phyloP scores from a whole-genome alignment of 2,797 vertebrate species.

The Urophycis tenuis region DNA sequence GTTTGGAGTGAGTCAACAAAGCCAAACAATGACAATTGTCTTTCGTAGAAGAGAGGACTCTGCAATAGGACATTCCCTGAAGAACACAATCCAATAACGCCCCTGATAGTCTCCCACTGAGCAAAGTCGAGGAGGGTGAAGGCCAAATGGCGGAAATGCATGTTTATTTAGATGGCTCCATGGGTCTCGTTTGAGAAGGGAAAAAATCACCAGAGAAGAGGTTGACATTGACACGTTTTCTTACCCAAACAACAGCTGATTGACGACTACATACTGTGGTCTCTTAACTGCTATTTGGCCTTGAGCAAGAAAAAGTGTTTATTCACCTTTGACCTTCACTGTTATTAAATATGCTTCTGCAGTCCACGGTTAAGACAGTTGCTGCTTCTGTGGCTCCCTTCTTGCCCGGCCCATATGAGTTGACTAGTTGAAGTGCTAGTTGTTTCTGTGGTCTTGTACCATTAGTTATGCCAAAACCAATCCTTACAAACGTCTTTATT shows the following conservation, averaged over 20 bases:
- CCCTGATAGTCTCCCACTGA: slow-evolving; percentile 12
- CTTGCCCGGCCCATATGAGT: slow-evolving; percentile 14
- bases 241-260: slow-evolving; percentile 50
- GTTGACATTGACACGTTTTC: slow-evolving; percentile 40
- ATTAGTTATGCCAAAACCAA: no score
- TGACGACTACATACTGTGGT: slow-evolving; percentile 36
- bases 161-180: slow-evolving; percentile 16
- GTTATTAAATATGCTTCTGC: slow-evolving; percentile 33
- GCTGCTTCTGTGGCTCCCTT: slow-evolving; percentile 44
- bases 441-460: not conserved
- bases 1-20: slow-evolving; percentile 38
- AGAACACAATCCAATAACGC: not conserved
- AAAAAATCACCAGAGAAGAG: slow-evolving; percentile 23
- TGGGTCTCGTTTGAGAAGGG: slow-evolving; percentile 6
- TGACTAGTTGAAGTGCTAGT: not conserved
- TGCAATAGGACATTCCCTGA: slow-evolving; percentile 16
- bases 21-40: slow-evolving; percentile 14
- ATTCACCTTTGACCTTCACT: slow-evolving; percentile 37
- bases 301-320: slow-evolving; percentile 44
- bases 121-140: slow-evolving; percentile 3
- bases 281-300: slow-evolving; percentile 27
- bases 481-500: not conserved
- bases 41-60: slow-evolving; percentile 13
- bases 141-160: slow-evolving; percentile 20
- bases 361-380: slow-evolving; percentile 22